Conservation (phyloP, 2,113 vertebrate genomes). For the Hippocampus barbouri region DNA sequence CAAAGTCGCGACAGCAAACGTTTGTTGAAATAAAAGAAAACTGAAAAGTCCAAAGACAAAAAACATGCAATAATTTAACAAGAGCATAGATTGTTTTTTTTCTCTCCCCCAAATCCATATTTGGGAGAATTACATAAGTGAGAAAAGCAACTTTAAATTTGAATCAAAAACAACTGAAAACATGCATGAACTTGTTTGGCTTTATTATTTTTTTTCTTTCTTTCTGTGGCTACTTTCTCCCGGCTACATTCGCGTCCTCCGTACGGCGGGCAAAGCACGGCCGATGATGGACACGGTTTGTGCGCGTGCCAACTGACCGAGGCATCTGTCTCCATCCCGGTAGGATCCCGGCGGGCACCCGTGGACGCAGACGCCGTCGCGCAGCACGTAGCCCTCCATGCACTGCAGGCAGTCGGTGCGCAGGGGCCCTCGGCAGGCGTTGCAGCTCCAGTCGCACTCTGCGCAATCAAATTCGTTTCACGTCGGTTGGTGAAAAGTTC, state of each 20-base stretch:
- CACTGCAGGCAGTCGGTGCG: constrained; percentile 89
- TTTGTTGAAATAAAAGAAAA: too few species aligned
- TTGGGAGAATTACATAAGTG: too few species aligned
- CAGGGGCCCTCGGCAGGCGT: constrained; percentile 80
- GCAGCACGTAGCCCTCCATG: constrained; percentile 84
- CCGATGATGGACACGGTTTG: not conserved
- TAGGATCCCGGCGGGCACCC: constrained; percentile 77
- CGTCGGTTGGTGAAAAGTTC: not conserved
- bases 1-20: too few species aligned
- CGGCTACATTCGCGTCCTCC: not conserved
- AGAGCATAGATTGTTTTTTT: too few species aligned
- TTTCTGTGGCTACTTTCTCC: too few species aligned
- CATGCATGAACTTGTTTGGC: too few species aligned
- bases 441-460: constrained; percentile 98
- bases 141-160: too few species aligned
- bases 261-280: not conserved
- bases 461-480: constrained; percentile 9
- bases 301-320: constrained; percentile 72
- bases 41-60: too few species aligned
- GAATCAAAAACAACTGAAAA: too few species aligned
- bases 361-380: constrained; percentile 79
- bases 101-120: too few species aligned
- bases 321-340: constrained; percentile 74
- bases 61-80: too few species aligned
- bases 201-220: too few species aligned